Base-by-base conservation (phyloP, 2,888 invertebrate genomes). In the Choristoneura rosaceana region DNA sequence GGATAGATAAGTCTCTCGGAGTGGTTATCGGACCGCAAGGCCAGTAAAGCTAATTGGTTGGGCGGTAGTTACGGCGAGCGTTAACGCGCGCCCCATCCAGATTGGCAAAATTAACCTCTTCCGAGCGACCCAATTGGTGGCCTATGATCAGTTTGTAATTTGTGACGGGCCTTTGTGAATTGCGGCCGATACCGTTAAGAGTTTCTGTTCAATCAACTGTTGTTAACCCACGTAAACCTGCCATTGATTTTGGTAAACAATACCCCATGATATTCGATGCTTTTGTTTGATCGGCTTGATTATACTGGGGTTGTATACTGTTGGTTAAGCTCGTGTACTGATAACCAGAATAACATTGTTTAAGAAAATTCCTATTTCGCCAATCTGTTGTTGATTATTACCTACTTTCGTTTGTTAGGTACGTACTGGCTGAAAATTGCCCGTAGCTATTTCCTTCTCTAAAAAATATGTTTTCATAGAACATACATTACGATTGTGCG, bases 11-110 rank as follows among this genome's bases (percentile, higher is more conserved):
- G 89, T 90, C 88, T 87, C 82, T 83, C 75, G 81, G 87, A 87
- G 87, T 86, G 90, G 89, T 89, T 91, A 92, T 90, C 90, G 88
- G 87, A 87, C 89, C 91, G 86, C 89, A 89, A 90, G 89, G 87
- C 90, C 85, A 90, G 90, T 92, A 91, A 92, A 89, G 92, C 91
- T 93, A 92, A 92, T 92, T 92, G 92, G 89, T 81, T 84, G 88
- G 89, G 88, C 82, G 89, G 90, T 84, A 86, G 88, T 89, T 84
- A 88, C 79, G 74, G 74, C 62, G 79, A 82, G 78, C 86, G 85
- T 86, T 87, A 86, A 84, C 82, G 85, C 84, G 82, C 84, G 82
- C 84, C 63, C 68, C 83, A 79, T 81, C 83, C 87, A 88, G 88
- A 91, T 90, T 90, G 89, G 85, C 86, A 87, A 90, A 90, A 91